Conservation (phyloP, 2,888 invertebrate genomes). For the Scaptomyza tumidula region DNA sequence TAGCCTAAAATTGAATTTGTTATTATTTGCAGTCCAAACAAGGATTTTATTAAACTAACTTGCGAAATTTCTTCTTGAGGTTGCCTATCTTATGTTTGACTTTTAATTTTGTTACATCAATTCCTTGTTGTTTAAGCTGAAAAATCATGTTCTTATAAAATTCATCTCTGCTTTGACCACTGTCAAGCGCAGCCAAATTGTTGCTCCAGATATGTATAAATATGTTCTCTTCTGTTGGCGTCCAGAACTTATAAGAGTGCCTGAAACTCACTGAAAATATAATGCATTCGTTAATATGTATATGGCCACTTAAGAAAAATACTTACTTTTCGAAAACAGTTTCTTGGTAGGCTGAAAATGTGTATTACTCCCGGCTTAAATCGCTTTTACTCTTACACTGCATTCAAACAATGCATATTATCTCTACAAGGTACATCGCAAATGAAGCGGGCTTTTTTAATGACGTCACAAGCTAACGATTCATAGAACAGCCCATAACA, state of each 20-base stretch:
- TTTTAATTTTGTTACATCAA: constrained; percentile 5
- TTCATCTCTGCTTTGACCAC: neutral
- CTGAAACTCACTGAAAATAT: constrained; percentile 17
- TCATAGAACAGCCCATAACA: neutral
- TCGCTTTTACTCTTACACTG: neutral
- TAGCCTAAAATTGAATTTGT: constrained; percentile 5
- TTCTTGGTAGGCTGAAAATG: neutral
- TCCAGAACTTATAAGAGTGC: constrained; percentile 17
- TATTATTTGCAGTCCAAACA: neutral
- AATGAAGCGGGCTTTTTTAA: neutral
- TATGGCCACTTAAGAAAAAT: neutral
- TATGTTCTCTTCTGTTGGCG: constrained; percentile 10
- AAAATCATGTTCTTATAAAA: constrained; percentile 11
- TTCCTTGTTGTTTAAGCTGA: constrained; percentile 26
- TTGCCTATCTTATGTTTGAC: constrained; percentile 41
- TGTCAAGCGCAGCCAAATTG: constrained; percentile 1
- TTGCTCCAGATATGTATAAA: constrained; percentile 31
- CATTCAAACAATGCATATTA: neutral
- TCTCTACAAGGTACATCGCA: neutral
- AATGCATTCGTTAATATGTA: neutral
- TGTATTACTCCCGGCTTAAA: neutral
- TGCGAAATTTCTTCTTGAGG: constrained; percentile 30
- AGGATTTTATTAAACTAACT: constrained; percentile 1
- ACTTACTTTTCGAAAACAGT: constrained; percentile 11
- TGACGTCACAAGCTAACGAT: neutral